Evolutionary conservation across 2,888 invertebrate species (phyloP).

Genomic region (Chloromyia formosa): DNA sequence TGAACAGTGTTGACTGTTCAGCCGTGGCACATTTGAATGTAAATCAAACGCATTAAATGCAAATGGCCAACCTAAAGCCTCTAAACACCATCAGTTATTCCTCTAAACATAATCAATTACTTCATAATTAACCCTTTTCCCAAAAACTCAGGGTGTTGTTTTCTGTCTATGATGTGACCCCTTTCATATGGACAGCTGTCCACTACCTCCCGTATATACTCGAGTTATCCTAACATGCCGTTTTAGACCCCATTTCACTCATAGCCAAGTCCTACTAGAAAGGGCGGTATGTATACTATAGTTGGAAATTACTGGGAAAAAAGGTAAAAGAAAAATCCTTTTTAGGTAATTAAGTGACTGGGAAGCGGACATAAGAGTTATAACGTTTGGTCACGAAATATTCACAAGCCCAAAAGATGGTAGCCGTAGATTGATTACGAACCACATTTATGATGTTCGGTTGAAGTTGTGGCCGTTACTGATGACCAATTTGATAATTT

Average conservation of each 20-base stretch:
- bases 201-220: not conserved
- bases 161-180: not conserved
- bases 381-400: slow-evolving; percentile 43
- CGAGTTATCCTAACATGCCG: not conserved
- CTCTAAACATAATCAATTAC: slow-evolving; percentile 46
- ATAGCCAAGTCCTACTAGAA: not conserved
- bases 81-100: slow-evolving; percentile 47
- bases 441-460: not conserved
- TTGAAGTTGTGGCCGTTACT: not conserved
- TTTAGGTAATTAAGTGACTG: slow-evolving; percentile 48
- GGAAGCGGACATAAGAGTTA: slow-evolving; percentile 44
- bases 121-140: slow-evolving; percentile 50
- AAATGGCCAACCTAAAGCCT: slow-evolving; percentile 1
- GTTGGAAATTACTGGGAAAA: not conserved
- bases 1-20: not conserved
- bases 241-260: not conserved
- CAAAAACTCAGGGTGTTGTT: not conserved
- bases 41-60: slow-evolving; percentile 40
- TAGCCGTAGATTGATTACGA: slow-evolving; percentile 29
- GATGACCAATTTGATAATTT: slow-evolving; percentile 2
- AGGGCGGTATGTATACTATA: not conserved
- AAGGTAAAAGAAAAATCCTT: slow-evolving; percentile 43
- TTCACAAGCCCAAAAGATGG: slow-evolving; percentile 39
- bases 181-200: not conserved
- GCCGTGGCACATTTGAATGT: not conserved